These are phyloP conservation scores for Oeneis ivallda DNA, from an alignment of 2,888 invertebrate species.

Conservation along the genomic window DNA sequence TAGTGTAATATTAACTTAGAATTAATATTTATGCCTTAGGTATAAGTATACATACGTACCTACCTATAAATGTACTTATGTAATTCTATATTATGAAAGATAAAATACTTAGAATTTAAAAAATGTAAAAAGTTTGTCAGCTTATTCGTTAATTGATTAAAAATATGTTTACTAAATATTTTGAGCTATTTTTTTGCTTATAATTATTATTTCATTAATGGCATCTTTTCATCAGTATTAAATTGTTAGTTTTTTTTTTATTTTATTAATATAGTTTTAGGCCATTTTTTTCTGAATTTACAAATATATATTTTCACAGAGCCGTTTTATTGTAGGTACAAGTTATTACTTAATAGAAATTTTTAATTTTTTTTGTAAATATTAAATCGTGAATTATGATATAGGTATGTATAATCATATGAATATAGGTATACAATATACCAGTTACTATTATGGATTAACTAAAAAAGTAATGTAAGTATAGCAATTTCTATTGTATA, in stretches of 20 bases:
- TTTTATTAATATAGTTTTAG: neutral
- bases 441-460: slow-evolving; percentile 6
- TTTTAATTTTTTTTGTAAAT: neutral
- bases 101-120: neutral
- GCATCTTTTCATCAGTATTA: slow-evolving; percentile 49
- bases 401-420: neutral
- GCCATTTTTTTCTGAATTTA: neutral
- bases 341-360: neutral
- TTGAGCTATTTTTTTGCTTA: no score
- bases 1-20: slow-evolving; percentile 17
- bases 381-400: neutral
- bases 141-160: neutral
- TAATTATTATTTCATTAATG: slow-evolving; percentile 15
- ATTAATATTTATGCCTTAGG: slow-evolving; percentile 8
- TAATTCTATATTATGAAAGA: neutral
- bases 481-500: slow-evolving; percentile 34
- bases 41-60: neutral
- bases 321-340: neutral
- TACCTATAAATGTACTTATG: neutral
- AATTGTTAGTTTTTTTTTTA: neutral
- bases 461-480: slow-evolving; percentile 18
- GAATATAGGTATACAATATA: neutral
- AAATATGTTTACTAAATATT: neutral
- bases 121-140: neutral
- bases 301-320: no score